Evolutionary conservation across 2,888 invertebrate genomes (phyloP).

Genomic region (Clanis bilineata): DNA sequence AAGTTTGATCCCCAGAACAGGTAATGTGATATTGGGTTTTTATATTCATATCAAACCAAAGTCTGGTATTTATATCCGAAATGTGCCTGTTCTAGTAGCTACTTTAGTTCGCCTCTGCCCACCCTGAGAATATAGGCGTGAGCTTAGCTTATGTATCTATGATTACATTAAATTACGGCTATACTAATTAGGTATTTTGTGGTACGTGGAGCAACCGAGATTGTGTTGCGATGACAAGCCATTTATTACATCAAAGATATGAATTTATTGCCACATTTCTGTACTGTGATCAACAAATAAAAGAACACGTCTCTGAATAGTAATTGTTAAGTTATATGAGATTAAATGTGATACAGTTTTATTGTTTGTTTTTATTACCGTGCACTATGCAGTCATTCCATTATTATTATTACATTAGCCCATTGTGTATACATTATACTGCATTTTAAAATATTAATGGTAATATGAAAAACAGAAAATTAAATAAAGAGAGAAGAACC

Average conservation of each 20-base stretch:
- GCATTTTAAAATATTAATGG: no score
- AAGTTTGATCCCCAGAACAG: no score
- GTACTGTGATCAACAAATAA: neutral
- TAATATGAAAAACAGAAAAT: no score
- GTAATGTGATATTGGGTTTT: no score
- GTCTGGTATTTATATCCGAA: no score
- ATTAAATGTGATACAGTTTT: neutral
- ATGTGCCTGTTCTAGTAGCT: no score
- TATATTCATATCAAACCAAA: no score
- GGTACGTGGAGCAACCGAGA: neutral
- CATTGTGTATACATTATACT: neutral
- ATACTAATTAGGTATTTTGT: no score
- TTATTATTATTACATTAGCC: neutral
- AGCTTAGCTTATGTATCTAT: neutral
- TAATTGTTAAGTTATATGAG: neutral
- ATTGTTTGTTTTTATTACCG: neutral
- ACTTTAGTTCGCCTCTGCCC: no score
- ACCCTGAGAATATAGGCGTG: no score
- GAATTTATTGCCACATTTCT: neutral
- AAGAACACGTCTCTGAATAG: neutral
- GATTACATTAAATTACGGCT: neutral
- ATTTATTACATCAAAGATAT: constrained; percentile 1
- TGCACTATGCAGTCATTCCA: neutral
- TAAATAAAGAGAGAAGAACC: no score
- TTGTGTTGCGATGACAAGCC: neutral